Evolutionary conservation across 1,140 invertebrate species (phyloP).

Genomic region (Lordiphosa mommai): DNA sequence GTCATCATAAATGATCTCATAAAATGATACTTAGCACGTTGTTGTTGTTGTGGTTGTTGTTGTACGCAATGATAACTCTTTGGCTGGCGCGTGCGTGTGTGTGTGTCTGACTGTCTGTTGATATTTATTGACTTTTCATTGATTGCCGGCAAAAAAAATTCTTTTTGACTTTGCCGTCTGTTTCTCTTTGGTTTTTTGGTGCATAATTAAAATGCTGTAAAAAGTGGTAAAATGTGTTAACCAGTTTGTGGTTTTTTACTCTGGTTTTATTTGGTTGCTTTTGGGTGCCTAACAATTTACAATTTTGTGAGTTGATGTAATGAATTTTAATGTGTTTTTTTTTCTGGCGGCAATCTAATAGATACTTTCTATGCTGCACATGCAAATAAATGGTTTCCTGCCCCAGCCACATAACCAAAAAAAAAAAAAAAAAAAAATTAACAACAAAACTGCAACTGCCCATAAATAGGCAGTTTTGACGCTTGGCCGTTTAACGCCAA

Average conservation of each 20-base stretch:
- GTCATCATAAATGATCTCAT: constrained; percentile 58
- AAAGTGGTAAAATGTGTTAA: constrained; percentile 50
- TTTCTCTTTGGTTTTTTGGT: constrained; percentile 10
- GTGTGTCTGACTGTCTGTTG: constrained; percentile 19
- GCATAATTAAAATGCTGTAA: constrained; percentile 63
- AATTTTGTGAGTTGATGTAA: constrained; percentile 37
- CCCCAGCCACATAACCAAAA: constrained; percentile 13
- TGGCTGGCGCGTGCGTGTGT: constrained; percentile 34
- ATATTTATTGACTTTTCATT: constrained; percentile 67
- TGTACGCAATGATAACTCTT: constrained; percentile 41
- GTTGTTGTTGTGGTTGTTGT: constrained; percentile 21
- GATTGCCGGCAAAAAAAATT: constrained; percentile 50
- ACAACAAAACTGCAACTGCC: constrained; percentile 26
- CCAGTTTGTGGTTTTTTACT: constrained; percentile 34
- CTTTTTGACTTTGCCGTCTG: constrained; percentile 44
- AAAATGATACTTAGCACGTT: constrained; percentile 61
- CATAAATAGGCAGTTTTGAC: constrained; percentile 69
- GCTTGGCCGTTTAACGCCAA: constrained; percentile 70
- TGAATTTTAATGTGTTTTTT: constrained; percentile 38
- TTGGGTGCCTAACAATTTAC: constrained; percentile 19
- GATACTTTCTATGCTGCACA: constrained; percentile 49
- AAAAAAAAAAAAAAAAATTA: not conserved
- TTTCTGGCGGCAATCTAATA: constrained; percentile 31
- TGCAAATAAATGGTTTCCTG: constrained; percentile 70
- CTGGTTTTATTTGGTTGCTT: not conserved